These are phyloP conservation scores for Augochlora pura DNA, from an alignment of 1,140 invertebrate species.

Conservation along the genomic window DNA sequence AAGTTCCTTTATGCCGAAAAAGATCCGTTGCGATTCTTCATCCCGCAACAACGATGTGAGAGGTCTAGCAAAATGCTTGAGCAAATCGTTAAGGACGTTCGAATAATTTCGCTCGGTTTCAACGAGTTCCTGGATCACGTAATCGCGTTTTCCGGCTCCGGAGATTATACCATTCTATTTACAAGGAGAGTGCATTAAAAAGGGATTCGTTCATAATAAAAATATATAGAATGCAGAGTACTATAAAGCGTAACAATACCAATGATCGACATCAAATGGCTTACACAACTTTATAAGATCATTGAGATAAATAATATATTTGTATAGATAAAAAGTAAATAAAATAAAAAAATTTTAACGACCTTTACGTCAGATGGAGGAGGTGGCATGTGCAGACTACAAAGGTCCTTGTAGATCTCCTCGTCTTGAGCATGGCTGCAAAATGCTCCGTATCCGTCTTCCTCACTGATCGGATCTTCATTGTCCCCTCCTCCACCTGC, in stretches of 20 bases:
- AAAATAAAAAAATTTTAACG: slow-evolving; percentile 65
- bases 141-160: slow-evolving; percentile 93
- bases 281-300: neutral
- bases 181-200: slow-evolving; percentile 2
- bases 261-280: neutral
- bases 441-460: slow-evolving; percentile 84
- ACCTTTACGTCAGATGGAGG: slow-evolving; percentile 76
- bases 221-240: neutral
- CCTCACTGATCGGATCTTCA: slow-evolving; percentile 77
- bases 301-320: slow-evolving; percentile 3
- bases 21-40: slow-evolving; percentile 90
- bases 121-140: slow-evolving; percentile 96
- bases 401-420: slow-evolving; percentile 91
- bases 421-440: slow-evolving; percentile 86
- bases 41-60: slow-evolving; percentile 86
- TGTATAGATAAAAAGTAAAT: slow-evolving; percentile 2
- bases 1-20: slow-evolving; percentile 94
- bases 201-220: neutral
- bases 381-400: slow-evolving; percentile 82
- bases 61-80: slow-evolving; percentile 89
- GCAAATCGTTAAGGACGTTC: slow-evolving; percentile 94
- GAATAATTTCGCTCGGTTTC: slow-evolving; percentile 99
- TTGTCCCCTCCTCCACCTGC: slow-evolving; percentile 68
- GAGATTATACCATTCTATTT: slow-evolving; percentile 68
- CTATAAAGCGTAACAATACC: slow-evolving; percentile 17